These are phyloP conservation scores for Magallana nippona DNA, from an alignment of 2,888 invertebrate genomes.

Conservation along the genomic window DNA sequence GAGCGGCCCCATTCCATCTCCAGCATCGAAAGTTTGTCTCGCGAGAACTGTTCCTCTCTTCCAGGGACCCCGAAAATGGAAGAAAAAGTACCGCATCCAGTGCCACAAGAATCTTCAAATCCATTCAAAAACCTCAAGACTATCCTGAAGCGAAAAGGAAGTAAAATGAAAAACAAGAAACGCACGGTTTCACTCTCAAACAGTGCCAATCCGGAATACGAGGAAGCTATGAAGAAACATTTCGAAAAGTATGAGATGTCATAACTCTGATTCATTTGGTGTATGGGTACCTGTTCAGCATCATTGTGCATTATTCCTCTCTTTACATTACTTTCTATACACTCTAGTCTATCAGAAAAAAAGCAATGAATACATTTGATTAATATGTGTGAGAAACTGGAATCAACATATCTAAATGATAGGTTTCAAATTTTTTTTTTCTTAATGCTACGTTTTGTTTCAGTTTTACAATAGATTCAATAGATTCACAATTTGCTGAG, in stretches of 20 bases:
- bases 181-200: conserved; percentile 67
- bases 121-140: conserved; percentile 73
- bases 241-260: conserved; percentile 73
- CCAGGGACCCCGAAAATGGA: conserved; percentile 41
- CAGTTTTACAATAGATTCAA: no score
- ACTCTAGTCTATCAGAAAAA: background rate
- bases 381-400: no score
- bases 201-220: conserved; percentile 63
- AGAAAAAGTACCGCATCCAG: conserved; percentile 47
- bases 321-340: background rate
- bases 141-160: conserved; percentile 72
- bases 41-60: conserved; percentile 36
- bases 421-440: no score
- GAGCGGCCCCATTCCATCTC: conserved; percentile 71
- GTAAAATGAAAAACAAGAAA: conserved; percentile 71
- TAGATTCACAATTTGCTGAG: no score
- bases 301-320: background rate
- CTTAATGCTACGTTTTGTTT: no score
- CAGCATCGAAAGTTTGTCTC: conserved; percentile 60
- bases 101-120: conserved; percentile 52
- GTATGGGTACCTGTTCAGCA: background rate
- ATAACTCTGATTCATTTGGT: background rate
- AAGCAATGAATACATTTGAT: no score
- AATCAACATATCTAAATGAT: no score
- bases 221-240: conserved; percentile 70